A percentile compares a stretch with the other conserved stretches of the same genome.
Evolutionary conservation across 1,140 invertebrate genomes (phyloP).

Genomic region (Magallana ariakensis): DNA sequence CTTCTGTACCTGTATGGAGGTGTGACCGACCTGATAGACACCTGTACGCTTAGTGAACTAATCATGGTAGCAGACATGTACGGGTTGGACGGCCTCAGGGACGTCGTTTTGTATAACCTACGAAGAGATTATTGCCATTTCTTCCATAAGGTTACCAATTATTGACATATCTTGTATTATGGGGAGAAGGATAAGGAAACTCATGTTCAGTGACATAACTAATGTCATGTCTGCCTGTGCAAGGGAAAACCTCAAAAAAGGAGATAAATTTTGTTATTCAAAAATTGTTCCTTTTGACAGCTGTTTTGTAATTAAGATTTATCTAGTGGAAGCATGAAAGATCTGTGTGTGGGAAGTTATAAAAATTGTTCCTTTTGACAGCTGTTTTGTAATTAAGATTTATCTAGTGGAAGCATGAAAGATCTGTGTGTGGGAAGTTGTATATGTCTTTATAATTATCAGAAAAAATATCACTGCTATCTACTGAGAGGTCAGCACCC

Average conservation of each 20-base stretch:
- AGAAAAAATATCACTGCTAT: no score
- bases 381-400: neutral
- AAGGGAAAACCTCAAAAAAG: neutral
- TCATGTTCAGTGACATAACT: neutral
- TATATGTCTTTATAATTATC: neutral
- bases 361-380: conserved; percentile 11
- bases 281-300: conserved; percentile 10
- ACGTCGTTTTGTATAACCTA: conserved; percentile 91
- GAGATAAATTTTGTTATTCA: neutral
- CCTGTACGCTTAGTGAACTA: conserved; percentile 91
- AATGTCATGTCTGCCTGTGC: neutral
- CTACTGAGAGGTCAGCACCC: no score
- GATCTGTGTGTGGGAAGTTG: neutral
- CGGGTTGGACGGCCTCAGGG: conserved; percentile 92
- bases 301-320: neutral
- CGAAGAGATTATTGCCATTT: conserved; percentile 94
- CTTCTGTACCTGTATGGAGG: conserved; percentile 95
- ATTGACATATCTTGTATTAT: neutral
- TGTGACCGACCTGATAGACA: conserved; percentile 89
- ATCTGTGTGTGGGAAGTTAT: no score
- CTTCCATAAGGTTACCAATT: conserved; percentile 85
- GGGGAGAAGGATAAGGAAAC: neutral
- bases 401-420: neutral
- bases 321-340: neutral
- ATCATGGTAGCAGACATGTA: conserved; percentile 92